phyloP scores from a whole-genome alignment of 2,888 invertebrate genomes.

The Drosophila cognata region DNA sequence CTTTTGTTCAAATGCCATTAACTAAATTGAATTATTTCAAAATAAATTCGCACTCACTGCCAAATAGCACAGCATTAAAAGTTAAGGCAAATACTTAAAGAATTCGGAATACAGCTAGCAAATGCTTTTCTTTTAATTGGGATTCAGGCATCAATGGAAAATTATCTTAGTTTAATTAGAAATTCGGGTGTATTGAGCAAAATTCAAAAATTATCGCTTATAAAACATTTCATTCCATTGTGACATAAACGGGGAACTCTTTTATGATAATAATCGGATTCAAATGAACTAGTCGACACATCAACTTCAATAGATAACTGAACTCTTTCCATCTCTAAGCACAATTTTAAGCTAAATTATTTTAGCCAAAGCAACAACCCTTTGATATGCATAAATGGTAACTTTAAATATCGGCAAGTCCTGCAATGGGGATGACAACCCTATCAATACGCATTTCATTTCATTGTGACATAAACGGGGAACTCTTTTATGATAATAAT shows the following conservation, averaged over 20 bases:
- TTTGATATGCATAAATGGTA: no score
- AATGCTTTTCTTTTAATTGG: not conserved
- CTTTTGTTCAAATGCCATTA: slow-evolving; percentile 51
- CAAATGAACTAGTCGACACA: no score
- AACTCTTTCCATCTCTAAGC: no score
- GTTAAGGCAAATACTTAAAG: slow-evolving; percentile 27
- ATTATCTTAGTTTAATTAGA: not conserved
- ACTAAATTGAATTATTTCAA: slow-evolving; percentile 54
- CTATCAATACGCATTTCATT: no score
- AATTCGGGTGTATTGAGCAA: not conserved
- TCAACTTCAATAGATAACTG: no score
- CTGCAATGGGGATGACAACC: no score
- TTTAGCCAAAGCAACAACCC: no score
- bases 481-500: no score
- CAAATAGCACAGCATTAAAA: slow-evolving; percentile 42
- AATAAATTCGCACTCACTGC: slow-evolving; percentile 32
- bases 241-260: not conserved
- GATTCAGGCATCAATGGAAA: not conserved
- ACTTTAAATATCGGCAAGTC: no score
- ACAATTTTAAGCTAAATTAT: no score
- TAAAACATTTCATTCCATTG: not conserved
- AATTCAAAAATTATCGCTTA: not conserved
- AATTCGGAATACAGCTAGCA: not conserved
- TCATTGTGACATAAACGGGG: no score
- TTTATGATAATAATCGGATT: no score